Evolutionary conservation across 2,113 vertebrate species (phyloP).

Genomic region (Bombycilla garrulus): DNA sequence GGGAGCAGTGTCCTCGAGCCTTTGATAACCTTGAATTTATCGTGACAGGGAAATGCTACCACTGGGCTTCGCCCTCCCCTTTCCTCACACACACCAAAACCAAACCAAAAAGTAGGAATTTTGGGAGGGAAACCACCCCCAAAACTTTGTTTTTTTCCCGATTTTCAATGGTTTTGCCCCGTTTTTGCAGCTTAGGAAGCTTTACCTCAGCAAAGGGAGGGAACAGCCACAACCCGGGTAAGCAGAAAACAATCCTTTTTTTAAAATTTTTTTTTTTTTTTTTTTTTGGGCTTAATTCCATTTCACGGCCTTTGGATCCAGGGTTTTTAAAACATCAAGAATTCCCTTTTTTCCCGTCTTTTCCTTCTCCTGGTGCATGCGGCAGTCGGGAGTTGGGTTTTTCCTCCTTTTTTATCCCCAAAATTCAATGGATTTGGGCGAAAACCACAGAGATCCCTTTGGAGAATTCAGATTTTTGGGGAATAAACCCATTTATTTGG

Average conservation of each 20-base stretch:
- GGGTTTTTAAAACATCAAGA: neutral
- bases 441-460: fast-evolving
- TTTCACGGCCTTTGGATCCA: conserved; percentile 48
- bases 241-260: conserved; percentile 78
- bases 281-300: conserved; percentile 71
- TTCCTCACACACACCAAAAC: neutral
- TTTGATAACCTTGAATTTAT: neutral
- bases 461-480: fast-evolving
- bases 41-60: conserved; percentile 42
- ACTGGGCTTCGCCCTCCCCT: neutral
- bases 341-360: neutral
- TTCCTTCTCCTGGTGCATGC: neutral
- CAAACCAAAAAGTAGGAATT: neutral
- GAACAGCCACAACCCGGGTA: conserved; percentile 84
- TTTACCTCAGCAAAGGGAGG: conserved; percentile 82
- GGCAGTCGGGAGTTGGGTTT: neutral
- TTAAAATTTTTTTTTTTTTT: conserved; percentile 67
- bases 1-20: neutral
- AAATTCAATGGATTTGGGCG: fast-evolving
- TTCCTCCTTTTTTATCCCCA: neutral
- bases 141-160: neutral
- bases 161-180: conserved; percentile 47
- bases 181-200: conserved; percentile 69
- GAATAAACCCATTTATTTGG: neutral
- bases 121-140: neutral